Percentiles rank a stretch among this genome's conserved stretches.
These are phyloP conservation scores for Passer domesticus DNA, from an alignment of 2,113 vertebrate species.

Conservation along the genomic window DNA sequence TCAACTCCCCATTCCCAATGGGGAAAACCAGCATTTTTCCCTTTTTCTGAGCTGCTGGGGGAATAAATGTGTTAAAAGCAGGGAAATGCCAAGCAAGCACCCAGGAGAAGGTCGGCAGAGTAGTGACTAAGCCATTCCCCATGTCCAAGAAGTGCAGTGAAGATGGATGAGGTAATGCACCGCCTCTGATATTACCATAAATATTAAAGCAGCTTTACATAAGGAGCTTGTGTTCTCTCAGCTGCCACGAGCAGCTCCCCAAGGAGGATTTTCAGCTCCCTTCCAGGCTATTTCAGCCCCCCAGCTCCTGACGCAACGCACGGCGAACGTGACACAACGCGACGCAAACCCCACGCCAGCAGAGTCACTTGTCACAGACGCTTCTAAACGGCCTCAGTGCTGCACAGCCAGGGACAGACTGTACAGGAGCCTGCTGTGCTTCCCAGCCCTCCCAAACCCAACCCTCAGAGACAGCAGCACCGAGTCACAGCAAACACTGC, in stretches of 20 bases:
- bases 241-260: background rate
- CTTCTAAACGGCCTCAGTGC: background rate
- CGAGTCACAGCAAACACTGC: background rate
- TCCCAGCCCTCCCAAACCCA: background rate
- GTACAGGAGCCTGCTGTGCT: background rate
- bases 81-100: background rate
- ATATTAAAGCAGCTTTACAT: slow-evolving; percentile 38
- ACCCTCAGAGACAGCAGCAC: background rate
- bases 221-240: background rate
- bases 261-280: background rate
- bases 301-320: background rate
- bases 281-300: background rate
- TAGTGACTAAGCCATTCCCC: slow-evolving; percentile 36
- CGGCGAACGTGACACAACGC: accelerated
- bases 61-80: accelerated
- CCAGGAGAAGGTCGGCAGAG: background rate
- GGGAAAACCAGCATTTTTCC: background rate
- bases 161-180: slow-evolving; percentile 40
- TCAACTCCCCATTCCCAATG: background rate
- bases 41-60: background rate
- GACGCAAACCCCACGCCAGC: background rate
- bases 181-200: background rate
- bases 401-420: background rate
- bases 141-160: background rate
- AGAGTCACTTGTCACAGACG: background rate